Base-by-base conservation (phyloP, 2,888 invertebrate species). In the Polia nebulosa region DNA sequence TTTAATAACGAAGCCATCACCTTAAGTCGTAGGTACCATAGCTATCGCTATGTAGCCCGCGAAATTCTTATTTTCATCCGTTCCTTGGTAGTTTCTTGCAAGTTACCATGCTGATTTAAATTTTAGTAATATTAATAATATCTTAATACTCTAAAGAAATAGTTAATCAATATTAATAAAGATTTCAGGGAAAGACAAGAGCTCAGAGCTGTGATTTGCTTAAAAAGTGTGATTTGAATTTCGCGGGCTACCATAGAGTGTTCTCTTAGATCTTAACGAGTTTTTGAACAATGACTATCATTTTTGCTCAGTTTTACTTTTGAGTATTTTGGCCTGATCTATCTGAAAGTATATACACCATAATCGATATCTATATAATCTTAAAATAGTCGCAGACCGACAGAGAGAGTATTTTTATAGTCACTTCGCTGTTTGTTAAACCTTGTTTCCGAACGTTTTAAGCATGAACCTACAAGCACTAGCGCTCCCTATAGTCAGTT, bases 371-470 rank as follows among this genome's bases (percentile, higher is more conserved):
- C 17, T 15, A 7, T 11, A 22, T 3, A 13, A 49, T 32, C n/a
- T 13, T 27, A n/a, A 17, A 49, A 27, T n/a, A 4, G n/a, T n/a
- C 9, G n/a, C 8, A 58, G 13, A 8, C 29, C 8, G n/a, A n/a
- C n/a, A n/a, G n/a, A n/a, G n/a, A n/a, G n/a, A 39, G 5, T 22
- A 32, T 17, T 17, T 22, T 3, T n/a, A n/a, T 5, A 32, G 5
- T 3, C 3, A 13, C 7, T 32, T 13, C 5, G 15, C 1, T 32
- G 7, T 17, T 7, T 66, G 22, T 7, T n/a, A 3, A 6, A 7
- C 3, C 9, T n/a, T 6, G 22, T 67, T 70, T 45, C 71, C 36
- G 71, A 67, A 67, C 66, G 71, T 56, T 45, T 36, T 3, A 13
- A 9, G 5, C 3, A 67, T 49, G 51, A 49, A 29, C 15, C 25